Percentiles rank a stretch among this genome's conserved stretches.
These are phyloP conservation scores for Rosalia funebris DNA, from an alignment of 2,888 invertebrate genomes.

Conservation along the genomic window DNA sequence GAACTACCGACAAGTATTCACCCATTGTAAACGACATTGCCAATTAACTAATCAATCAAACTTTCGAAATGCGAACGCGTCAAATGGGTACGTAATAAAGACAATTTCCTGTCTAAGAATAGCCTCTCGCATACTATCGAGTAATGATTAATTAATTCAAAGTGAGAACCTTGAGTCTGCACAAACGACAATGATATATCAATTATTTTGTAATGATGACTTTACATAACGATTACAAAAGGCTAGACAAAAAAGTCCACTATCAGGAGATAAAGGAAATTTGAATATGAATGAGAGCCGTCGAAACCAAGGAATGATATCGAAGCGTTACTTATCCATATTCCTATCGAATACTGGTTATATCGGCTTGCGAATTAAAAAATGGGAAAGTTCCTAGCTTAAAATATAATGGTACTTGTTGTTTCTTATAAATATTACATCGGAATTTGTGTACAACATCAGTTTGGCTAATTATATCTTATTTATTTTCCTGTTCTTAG, in stretches of 20 bases:
- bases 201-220: slow-evolving; percentile 9
- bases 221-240: not conserved
- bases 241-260: not conserved
- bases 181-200: not conserved
- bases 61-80: not conserved
- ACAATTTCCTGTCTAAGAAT: slow-evolving; percentile 1
- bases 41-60: not conserved
- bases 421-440: too few species aligned
- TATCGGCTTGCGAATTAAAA: too few species aligned
- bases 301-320: too few species aligned
- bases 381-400: too few species aligned
- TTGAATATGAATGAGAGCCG: not conserved
- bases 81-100: not conserved
- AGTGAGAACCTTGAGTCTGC: not conserved
- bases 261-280: not conserved
- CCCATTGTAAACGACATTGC: too few species aligned
- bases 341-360: too few species aligned
- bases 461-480: too few species aligned
- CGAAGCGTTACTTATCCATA: too few species aligned
- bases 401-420: too few species aligned
- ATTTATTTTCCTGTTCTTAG: too few species aligned
- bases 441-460: too few species aligned
- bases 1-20: too few species aligned
- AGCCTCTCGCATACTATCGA: not conserved
- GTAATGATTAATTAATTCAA: slow-evolving; percentile 4